Evolutionary conservation across 2,888 invertebrate species (phyloP).

Genomic region (Macrosiphum euphorbiae): DNA sequence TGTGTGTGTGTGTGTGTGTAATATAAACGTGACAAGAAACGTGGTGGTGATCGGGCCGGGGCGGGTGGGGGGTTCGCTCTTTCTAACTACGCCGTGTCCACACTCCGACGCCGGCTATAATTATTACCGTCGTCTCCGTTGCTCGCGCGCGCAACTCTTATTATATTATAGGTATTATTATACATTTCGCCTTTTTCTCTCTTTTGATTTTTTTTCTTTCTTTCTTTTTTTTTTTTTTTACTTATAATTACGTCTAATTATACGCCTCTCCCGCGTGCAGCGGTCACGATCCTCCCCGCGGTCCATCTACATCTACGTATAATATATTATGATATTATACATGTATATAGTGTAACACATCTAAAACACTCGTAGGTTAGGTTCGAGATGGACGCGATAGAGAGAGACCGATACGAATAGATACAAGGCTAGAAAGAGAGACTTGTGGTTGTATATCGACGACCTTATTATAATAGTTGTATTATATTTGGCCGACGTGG

Average conservation of each 20-base stretch:
- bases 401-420: too few relatives aligned
- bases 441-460: too few relatives aligned
- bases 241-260: constrained; percentile 64
- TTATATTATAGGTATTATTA: constrained; percentile 30
- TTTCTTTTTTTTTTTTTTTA: neutral
- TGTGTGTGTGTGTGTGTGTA: constrained; percentile 3
- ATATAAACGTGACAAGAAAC: constrained; percentile 62
- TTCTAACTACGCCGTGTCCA: constrained; percentile 61
- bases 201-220: constrained; percentile 30
- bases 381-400: too few relatives aligned
- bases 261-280: constrained; percentile 51
- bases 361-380: too few relatives aligned
- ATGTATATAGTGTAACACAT: too few relatives aligned
- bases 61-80: constrained; percentile 53
- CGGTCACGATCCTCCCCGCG: constrained; percentile 61
- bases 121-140: constrained; percentile 47
- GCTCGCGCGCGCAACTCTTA: constrained; percentile 37
- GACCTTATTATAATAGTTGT: too few relatives aligned
- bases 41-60: constrained; percentile 26
- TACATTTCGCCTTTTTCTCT: constrained; percentile 46
- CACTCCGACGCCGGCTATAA: constrained; percentile 58
- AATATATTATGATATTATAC: neutral
- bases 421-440: too few relatives aligned
- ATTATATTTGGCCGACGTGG: too few relatives aligned
- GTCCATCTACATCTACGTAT: neutral